Base-by-base conservation (phyloP, 2,888 invertebrate genomes). In the Marronus borbonicus region DNA sequence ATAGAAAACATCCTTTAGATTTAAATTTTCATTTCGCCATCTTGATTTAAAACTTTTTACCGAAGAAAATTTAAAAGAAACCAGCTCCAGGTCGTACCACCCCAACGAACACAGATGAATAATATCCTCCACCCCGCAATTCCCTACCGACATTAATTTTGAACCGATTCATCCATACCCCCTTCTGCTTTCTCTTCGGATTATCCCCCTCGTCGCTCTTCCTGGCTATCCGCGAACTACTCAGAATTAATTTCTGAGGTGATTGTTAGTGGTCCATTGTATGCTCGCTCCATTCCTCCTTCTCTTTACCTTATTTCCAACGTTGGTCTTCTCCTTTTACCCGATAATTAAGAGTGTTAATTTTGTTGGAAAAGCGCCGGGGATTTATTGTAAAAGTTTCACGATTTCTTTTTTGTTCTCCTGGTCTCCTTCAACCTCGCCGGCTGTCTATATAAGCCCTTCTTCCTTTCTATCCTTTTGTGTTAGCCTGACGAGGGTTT, bases 291-390 rank as follows among this genome's bases (percentile, higher is more conserved):
- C 14, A 31, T 49, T 31, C 24, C 12, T 31, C 28, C 28, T 44
- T 44, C 44, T 12, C 44, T 12, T 12, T 1, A 12, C 44, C 44
- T 44, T 44, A 44, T 12, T 44, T 12, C 44, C 44, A 44, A 0
- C 66, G 17, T 28, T 10, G 36, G 17, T 39, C 36, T 39, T 58
- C 58, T 58, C 39, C 58, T 58, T 20, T 36, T 4, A 12, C 17
- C 70, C 58, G 36, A 72, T 72, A 72, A 72, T 72, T 72, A 72
- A 72, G 72, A 72, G 72, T 72, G 72, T 72, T 72, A 72, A 72
- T 72, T 72, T 58, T 72, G 72, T 72, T 14, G 58, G 72, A 44
- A 49, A 72, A 39, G 55, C 28, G 68, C 10, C 58, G 58, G 50
- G 31, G 72, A 72, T 72, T 72, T 72, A 72, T 72, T 72, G 58